phyloP scores from a whole-genome alignment of 2,113 vertebrate species.

The Brachyhypopomus occidentalis region DNA sequence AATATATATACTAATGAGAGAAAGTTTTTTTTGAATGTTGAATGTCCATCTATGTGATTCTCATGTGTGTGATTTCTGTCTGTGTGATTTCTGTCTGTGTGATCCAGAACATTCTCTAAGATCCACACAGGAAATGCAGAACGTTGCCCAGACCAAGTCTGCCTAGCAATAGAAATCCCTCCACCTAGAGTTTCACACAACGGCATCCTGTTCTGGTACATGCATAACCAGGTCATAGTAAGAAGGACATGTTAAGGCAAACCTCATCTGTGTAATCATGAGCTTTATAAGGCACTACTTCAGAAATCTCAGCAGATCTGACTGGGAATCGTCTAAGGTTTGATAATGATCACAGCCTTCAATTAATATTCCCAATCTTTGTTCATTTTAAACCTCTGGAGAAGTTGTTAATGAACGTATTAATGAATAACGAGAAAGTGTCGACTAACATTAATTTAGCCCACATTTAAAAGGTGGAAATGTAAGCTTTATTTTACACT shows the following conservation, averaged over 20 bases:
- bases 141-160: too few relatives aligned
- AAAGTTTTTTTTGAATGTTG: too few relatives aligned
- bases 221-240: neutral
- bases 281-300: conserved; percentile 62
- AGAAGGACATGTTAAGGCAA: neutral
- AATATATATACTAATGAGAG: too few relatives aligned
- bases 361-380: conserved; percentile 25
- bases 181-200: neutral
- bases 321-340: conserved; percentile 39
- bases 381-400: conserved; percentile 21
- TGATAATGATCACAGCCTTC: conserved; percentile 33
- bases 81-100: too few relatives aligned
- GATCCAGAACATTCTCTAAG: too few relatives aligned
- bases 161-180: too few relatives aligned
- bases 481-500: neutral
- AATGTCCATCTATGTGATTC: too few relatives aligned
- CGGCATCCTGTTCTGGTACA: neutral
- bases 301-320: conserved; percentile 60
- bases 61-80: too few relatives aligned
- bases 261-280: neutral
- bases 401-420: conserved; percentile 36
- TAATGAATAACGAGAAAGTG: conserved; percentile 30
- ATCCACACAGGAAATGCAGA: too few relatives aligned
- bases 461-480: neutral
- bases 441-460: neutral